Evolutionary conservation across 2,797 vertebrate genomes (phyloP), one percentile per base, ranked within the genome.

Genomic region (Kryptopterus vitreolus): DNA sequence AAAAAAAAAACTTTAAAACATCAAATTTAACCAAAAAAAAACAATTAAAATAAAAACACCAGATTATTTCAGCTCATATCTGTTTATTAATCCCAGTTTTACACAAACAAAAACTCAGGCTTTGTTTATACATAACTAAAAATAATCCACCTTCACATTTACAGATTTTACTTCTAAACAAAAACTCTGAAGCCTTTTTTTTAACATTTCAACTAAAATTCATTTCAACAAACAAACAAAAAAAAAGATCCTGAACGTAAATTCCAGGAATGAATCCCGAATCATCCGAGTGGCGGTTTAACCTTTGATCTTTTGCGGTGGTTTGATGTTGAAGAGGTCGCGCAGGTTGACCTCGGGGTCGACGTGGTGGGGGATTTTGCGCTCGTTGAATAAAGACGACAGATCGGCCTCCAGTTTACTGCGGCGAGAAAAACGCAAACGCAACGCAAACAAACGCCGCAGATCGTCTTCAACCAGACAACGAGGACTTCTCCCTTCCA

Each of bases 321-420:
- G 83, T 50, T 89, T 90, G 66, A 93, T 86, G n/a, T 85, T 83
- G 57, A 95, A 95, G 62, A 95, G 87, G 63, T 59, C 77, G 1
- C 88, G 83, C 55, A 95, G 91, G 87, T 95, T 93, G 50, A 93
- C 93, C 62, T 95, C 95, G 0, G 91, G 90, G 79, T 94, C 93
- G 0, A 94, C 88, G 1, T 89, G 89, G 52, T 91, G 93, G 0
- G 89, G 91, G 82, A 94, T 91, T 86, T 92, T 94, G 33, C 94
- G 91, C 63, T 95, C 94, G 11, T 91, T 95, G 87, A 95, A 95
- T 71, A 95, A 92, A 2, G 92, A 88, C 0, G 91, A 83, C n/a
- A 95, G 93, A 88, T 95, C 87, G 0, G 91, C 83, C 86, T 95
- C 95, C 80, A 95, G 82, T 74, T 92, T 94, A 71, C 89, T 52